phyloP scores from a whole-genome alignment of 2,888 invertebrate genomes.

The Pasiphila rectangulata region DNA sequence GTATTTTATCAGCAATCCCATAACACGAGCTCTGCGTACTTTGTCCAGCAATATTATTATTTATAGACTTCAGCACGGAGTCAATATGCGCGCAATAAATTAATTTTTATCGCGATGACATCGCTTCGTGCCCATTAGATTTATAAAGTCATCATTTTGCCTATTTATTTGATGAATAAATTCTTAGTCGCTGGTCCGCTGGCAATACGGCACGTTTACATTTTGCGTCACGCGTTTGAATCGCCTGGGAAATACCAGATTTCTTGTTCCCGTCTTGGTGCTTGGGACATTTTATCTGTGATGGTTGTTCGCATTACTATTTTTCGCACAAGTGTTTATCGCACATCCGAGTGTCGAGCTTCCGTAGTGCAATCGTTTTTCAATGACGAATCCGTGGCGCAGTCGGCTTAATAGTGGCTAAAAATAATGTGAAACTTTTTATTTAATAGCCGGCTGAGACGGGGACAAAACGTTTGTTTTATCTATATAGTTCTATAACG shows the following conservation, averaged over 20 bases:
- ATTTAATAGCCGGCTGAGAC: too few relatives aligned
- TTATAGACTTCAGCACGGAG: conserved; percentile 33
- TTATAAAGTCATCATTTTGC: conserved; percentile 40
- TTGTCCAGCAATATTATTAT: conserved; percentile 22
- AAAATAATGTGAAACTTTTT: too few relatives aligned
- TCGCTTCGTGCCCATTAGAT: conserved; percentile 42
- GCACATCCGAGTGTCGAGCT: too few relatives aligned
- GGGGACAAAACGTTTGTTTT: too few relatives aligned
- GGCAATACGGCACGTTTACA: conserved; percentile 44
- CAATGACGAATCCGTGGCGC: too few relatives aligned
- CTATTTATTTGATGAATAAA: conserved; percentile 33
- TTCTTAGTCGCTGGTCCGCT: conserved; percentile 39
- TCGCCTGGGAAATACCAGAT: conserved; percentile 52
- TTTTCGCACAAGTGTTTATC: too few relatives aligned
- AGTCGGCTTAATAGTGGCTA: too few relatives aligned
- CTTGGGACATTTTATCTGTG: conserved; percentile 46
- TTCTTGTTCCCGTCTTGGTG: conserved; percentile 39
- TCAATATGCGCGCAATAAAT: conserved; percentile 46
- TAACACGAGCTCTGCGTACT: too few relatives aligned
- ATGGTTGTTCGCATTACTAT: too few relatives aligned
- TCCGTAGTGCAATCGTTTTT: too few relatives aligned
- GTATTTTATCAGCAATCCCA: too few relatives aligned
- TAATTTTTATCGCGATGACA: conserved; percentile 43
- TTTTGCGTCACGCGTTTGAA: conserved; percentile 42
- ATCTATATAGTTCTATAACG: too few relatives aligned